Percentiles rank a stretch among this genome's conserved stretches.
phyloP scores from a whole-genome alignment of 2,888 invertebrate genomes.

The Cataglyphis albicans region DNA sequence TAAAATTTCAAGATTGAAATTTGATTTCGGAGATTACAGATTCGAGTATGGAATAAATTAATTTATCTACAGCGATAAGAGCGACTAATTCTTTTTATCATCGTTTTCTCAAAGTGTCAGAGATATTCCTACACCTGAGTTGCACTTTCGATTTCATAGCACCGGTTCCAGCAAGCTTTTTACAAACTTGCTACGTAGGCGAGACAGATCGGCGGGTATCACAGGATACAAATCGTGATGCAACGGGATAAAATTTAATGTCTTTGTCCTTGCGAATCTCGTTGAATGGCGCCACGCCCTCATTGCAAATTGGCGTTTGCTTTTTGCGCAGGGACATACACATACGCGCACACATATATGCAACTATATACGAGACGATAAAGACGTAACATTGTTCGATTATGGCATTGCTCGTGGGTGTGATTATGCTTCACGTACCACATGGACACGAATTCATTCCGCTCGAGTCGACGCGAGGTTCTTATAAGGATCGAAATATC shows the following conservation, averaged over 20 bases:
- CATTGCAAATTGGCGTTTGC: slow-evolving; percentile 62
- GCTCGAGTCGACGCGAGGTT: slow-evolving; percentile 36
- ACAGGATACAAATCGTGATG: slow-evolving; percentile 57
- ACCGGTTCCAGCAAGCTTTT: not conserved
- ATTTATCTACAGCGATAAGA: not conserved
- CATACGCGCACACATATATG: not conserved
- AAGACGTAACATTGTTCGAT: slow-evolving; percentile 70
- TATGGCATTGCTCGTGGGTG: slow-evolving; percentile 74
- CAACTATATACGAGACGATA: slow-evolving; percentile 53
- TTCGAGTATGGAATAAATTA: no score
- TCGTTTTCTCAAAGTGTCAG: not conserved
- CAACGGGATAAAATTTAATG: slow-evolving; percentile 61
- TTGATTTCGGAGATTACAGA: no score
- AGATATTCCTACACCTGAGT: not conserved
- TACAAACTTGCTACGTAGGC: slow-evolving; percentile 57
- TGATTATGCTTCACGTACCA: slow-evolving; percentile 64
- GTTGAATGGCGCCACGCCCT: slow-evolving; percentile 68
- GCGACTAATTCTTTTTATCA: not conserved
- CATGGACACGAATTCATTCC: slow-evolving; percentile 64
- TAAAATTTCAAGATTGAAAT: no score
- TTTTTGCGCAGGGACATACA: slow-evolving; percentile 25
- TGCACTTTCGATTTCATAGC: slow-evolving; percentile 28
- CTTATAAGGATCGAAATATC: slow-evolving; percentile 68
- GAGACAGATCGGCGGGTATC: slow-evolving; percentile 37
- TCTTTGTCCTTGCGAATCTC: slow-evolving; percentile 67